A percentile compares a stretch with the other conserved stretches of the same genome.
These are phyloP conservation scores for Antitype chi DNA, from an alignment of 2,888 invertebrate genomes.

Conservation along the genomic window DNA sequence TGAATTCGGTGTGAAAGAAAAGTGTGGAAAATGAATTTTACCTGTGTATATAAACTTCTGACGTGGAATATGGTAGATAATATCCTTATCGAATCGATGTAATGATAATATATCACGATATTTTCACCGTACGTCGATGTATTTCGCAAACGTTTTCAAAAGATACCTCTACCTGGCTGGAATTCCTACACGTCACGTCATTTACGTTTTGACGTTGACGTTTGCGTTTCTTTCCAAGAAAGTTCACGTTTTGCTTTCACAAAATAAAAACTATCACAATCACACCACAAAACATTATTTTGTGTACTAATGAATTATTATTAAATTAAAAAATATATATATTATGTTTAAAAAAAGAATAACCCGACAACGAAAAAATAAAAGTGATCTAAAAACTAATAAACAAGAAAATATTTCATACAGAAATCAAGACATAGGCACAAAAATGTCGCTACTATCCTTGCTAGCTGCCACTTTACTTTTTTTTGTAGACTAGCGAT, in stretches of 20 bases:
- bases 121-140: conserved; percentile 64
- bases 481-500: too few relatives aligned
- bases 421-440: too few relatives aligned
- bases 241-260: background rate
- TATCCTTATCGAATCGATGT: conserved; percentile 79
- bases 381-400: too few relatives aligned
- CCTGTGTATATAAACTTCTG: conserved; percentile 75
- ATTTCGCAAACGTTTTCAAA: conserved; percentile 78
- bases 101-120: conserved; percentile 74
- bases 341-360: too few relatives aligned
- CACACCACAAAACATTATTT: background rate
- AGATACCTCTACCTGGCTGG: conserved; percentile 52
- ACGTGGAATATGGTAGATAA: conserved; percentile 82
- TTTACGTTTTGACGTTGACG: conserved; percentile 70
- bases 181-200: conserved; percentile 79
- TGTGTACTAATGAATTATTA: background rate
- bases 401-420: too few relatives aligned
- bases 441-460: too few relatives aligned
- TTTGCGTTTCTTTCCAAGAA: conserved; percentile 59
- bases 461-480: too few relatives aligned
- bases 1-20: conserved; percentile 55
- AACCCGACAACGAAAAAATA: too few relatives aligned
- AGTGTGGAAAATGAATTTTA: conserved; percentile 76
- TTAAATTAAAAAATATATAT: too few relatives aligned
- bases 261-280: background rate